Base-by-base conservation (phyloP, 2,888 invertebrate genomes). In the Heliconius charithonia region DNA sequence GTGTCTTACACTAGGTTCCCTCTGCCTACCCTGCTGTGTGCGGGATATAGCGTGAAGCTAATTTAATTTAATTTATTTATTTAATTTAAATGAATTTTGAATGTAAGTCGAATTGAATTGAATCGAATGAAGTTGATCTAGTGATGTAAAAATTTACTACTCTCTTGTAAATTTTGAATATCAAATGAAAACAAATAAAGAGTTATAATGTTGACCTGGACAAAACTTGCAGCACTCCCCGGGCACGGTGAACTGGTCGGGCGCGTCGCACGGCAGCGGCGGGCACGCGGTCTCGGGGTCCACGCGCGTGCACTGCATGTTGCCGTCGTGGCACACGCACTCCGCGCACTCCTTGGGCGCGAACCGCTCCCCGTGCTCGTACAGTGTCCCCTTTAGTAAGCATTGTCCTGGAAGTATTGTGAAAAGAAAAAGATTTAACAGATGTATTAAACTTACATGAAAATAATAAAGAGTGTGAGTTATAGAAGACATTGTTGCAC, bases 211-310 rank as follows among this genome's bases (percentile, higher is more conserved):
- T 78, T 45, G 92, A 97, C 98, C 98, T 94, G 97, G 97, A 92
- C 98, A 98, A 89, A 97, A 97, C 91, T 97, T 97, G 95, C 98
- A 98, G 95, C 98, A 98, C 91, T 98, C 97, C 80, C 97, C 98
- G 74, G 97, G 97, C 81, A 97, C 97, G 85, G 96, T 96, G 90
- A 98, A 97, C 93, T 97, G 97, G 88, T 97, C 96, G 82, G 96
- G 96, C 75, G 95, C 95, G 82, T 97, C 97, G 93, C 98, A 98
- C 76, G 97, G 96, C 85, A 98, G 95, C 85, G 96, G 95, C 73
- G 98, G 98, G 92, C 98, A 98, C 85, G 96, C 96, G 79, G 95
- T 96, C 86, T 96, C 96, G 56, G 97, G 97, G 90, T 97, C 96
- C 81, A 96, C 96, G 85, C 96, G 96, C 83, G 95, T 95, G 92